Base-by-base conservation (phyloP, 2,113 vertebrate species). In the Chloropsis cyanopogon region DNA sequence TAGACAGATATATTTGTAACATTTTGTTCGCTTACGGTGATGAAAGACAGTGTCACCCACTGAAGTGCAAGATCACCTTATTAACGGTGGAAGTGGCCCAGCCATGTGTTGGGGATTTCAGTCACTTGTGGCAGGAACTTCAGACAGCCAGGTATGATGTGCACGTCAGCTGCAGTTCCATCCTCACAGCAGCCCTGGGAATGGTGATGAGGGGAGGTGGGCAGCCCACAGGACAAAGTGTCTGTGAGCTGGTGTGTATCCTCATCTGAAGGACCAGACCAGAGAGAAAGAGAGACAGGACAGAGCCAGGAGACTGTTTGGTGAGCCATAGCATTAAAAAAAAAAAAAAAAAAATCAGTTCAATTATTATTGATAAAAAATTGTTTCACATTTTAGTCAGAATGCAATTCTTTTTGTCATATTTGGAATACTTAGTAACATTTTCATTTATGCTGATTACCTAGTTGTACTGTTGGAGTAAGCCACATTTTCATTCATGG, bases 101-200 rank as follows among this genome's bases (percentile, higher is more conserved):
- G 26, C 16, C 17, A 12, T 0, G 14, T 46, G 24, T 15, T 25
- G 39, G 10, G 19, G 14, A 52, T 47, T 87, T 60, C 37, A 26
- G 24, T 64, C 37, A 59, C 0, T 50, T 18, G 0, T 50, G n/a
- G 37, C 76, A 61, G 57, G 7, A 5, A 9, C 26, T 77, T 69
- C 7, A 66, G 20, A 52, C 19, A 81, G 11, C 23, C 33, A 56
- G 39, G n/a, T 18, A n/a, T 29, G 1, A 56, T 20, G 26, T 64
- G 23, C 25, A 44, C 0, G 0, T 44, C 35, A 33, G n/a, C 54
- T 77, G 18, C 44, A 47, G 8, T 20, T 68, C 26, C 9, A 6
- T 29, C 25, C 44, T 24, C 24, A 35, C 13, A 54, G 24, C 33
- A 69, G 11, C 41, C 50, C 68, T 61, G 19, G 14, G 19, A 68